A percentile compares a stretch with the other conserved stretches of the same genome.
These are phyloP conservation scores for Callosobruchus maculatus DNA, from an alignment of 2,888 invertebrate genomes.

Conservation along the genomic window DNA sequence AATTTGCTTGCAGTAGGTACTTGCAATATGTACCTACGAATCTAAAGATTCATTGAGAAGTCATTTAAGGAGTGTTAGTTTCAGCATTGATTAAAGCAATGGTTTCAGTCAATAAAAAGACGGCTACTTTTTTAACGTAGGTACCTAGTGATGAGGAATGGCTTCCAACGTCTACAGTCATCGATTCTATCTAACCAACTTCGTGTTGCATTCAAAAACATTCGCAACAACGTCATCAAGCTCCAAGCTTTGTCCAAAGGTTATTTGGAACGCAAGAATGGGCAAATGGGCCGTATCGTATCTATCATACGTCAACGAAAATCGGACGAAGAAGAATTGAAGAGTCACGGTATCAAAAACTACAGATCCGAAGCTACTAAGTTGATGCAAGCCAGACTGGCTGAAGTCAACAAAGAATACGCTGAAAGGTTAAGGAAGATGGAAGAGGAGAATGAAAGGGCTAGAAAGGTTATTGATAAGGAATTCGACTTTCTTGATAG, in stretches of 20 bases:
- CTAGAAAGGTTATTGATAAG: constrained; percentile 61
- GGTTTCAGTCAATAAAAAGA: too few relatives aligned
- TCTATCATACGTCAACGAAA: constrained; percentile 49
- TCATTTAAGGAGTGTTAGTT: too few relatives aligned
- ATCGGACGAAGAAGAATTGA: constrained; percentile 59
- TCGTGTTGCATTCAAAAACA: constrained; percentile 66
- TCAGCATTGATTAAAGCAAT: too few relatives aligned
- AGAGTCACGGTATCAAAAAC: constrained; percentile 61
- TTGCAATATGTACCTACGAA: too few relatives aligned
- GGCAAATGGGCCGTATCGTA: constrained; percentile 52
- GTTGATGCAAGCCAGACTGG: constrained; percentile 67
- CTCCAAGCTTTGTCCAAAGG: constrained; percentile 79
- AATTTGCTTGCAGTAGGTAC: too few relatives aligned
- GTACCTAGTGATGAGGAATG: constrained; percentile 68
- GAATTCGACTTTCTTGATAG: constrained; percentile 52
- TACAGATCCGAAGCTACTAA: constrained; percentile 63
- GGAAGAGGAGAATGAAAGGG: constrained; percentile 41
- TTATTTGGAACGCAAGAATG: constrained; percentile 63
- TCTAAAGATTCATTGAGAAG: too few relatives aligned
- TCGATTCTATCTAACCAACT: constrained; percentile 71
- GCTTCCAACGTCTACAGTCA: constrained; percentile 84
- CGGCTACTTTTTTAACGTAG: constrained; percentile 33
- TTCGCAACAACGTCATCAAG: constrained; percentile 64
- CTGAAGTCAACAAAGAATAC: constrained; percentile 58
- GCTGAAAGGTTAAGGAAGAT: constrained; percentile 52